Base-by-base conservation (phyloP, 2,888 invertebrate species). In the Drosophila suboccidentalis region DNA sequence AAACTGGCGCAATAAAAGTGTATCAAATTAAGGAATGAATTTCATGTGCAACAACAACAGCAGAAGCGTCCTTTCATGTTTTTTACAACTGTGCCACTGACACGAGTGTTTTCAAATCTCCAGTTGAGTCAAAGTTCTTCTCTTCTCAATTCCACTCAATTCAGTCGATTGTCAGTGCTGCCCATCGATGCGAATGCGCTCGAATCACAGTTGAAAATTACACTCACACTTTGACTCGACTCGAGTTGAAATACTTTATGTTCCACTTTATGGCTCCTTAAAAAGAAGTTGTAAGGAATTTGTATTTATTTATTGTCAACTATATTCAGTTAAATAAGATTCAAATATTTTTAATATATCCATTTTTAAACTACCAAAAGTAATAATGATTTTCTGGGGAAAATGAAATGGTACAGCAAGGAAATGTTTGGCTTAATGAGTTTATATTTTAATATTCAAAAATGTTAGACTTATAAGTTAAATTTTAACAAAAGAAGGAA, bases 1-100 rank as follows among this genome's bases (percentile, higher is more conserved):
- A 89, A 90, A 91, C 87, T 60, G 67, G 38, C 70, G 78, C 74
- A 72, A 85, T 90, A 84, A 91, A 91, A 89, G 77, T 78, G 84
- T 88, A 88, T 82, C 80, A 89, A 90, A 87, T 89, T 81, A 86
- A 73, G 84, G 80, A 87, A 84, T 77, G 73, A 80, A 75, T 69
- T 82, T 72, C 57, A 72, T 82, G 87, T 73, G 70, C 65, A 78
- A 43, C 26, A 26, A 53, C 64, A 77, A 36, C 61, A 47, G 29
- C 62, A 59, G 54, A 44, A 59, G 62, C 62, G 54, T 62, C 50
- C 49, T 61, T 53, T 60, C 22, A 11, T 41, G 17, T 29, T 63
- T 59, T 55, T 68, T 60, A 63, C 58, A 71, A 49, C 76, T 50
- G 34, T 49, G 47, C 55, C 59, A 62, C 62, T 39, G 57, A 15